Evolutionary conservation across 1,140 invertebrate species (phyloP).

Genomic region (Uloborus diversus): DNA sequence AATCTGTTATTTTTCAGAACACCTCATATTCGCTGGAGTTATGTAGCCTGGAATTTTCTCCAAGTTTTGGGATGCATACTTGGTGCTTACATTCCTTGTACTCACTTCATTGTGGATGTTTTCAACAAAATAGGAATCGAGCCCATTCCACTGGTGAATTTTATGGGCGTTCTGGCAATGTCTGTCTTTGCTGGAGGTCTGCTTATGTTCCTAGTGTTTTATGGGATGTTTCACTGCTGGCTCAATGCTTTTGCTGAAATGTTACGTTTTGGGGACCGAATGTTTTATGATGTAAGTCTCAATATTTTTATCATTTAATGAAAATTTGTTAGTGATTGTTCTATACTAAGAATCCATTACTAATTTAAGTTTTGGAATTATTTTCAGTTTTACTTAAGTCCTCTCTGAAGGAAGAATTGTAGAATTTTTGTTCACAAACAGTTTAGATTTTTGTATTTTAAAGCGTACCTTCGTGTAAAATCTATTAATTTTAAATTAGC

Average conservation of each 20-base stretch:
- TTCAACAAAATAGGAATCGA: constrained; percentile 77
- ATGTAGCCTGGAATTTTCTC: constrained; percentile 76
- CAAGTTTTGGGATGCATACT: constrained; percentile 82
- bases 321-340: no score
- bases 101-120: constrained; percentile 76
- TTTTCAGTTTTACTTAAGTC: no score
- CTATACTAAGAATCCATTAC: no score
- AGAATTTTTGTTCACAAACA: no score
- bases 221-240: constrained; percentile 87
- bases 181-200: constrained; percentile 80
- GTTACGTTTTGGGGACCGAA: constrained; percentile 83
- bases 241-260: constrained; percentile 90
- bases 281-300: constrained; percentile 79
- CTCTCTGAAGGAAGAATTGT: no score
- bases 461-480: no score
- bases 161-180: constrained; percentile 76
- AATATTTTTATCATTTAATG: no score
- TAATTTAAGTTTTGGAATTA: no score
- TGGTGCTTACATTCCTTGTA: constrained; percentile 81
- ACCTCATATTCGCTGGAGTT: constrained; percentile 77
- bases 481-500: no score
- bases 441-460: no score
- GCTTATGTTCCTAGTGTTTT: constrained; percentile 81
- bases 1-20: constrained; percentile 71
- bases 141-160: constrained; percentile 70